Conservation (phyloP, 2,797 vertebrate genomes). For the Psittacula derbiana region DNA sequence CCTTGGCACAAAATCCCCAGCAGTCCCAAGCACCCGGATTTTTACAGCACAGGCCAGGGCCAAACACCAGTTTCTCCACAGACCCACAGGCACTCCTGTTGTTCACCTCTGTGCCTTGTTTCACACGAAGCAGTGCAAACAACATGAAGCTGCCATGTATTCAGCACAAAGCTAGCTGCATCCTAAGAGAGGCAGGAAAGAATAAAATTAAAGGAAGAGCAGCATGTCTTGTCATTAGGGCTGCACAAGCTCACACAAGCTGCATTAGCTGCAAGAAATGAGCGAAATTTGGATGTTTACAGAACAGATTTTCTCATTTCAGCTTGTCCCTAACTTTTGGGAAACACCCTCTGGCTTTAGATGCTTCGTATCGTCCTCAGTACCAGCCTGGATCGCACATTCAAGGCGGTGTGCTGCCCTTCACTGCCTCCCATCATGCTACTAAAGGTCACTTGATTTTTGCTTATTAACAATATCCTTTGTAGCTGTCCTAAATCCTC, state of each 20-base stretch:
- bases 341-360: not conserved
- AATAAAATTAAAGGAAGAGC: not conserved
- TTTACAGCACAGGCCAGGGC: not conserved
- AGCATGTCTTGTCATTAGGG: rapidly evolving
- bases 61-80: not conserved
- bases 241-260: not conserved
- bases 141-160: not conserved
- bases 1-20: not conserved
- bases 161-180: not conserved
- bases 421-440: not conserved
- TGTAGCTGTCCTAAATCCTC: not conserved
- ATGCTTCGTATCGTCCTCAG: rapidly evolving
- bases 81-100: not conserved
- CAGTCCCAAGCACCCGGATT: not conserved
- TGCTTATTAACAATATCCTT: not conserved
- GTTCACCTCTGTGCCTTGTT: not conserved
- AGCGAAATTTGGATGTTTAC: not conserved
- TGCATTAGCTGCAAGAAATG: rapidly evolving
- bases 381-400: not conserved
- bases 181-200: rapidly evolving
- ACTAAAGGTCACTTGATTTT: not conserved
- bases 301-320: not conserved
- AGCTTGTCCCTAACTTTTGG: not conserved
- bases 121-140: not conserved
- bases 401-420: not conserved